Base-by-base conservation (phyloP, 2,888 invertebrate genomes). In the Cephus nigrinus region DNA sequence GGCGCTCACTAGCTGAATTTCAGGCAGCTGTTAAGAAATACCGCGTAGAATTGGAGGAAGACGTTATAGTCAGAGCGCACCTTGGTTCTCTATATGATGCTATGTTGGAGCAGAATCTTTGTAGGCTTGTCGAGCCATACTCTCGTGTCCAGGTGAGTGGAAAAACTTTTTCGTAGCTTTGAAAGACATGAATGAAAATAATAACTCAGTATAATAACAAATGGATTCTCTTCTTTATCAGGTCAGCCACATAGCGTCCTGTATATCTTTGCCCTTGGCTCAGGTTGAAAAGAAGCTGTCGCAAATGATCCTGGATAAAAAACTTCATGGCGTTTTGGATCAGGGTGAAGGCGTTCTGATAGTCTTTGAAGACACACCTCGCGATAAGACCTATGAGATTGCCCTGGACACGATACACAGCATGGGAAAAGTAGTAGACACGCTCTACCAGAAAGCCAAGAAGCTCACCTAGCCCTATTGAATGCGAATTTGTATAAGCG, bases 401-500 rank as follows among this genome's bases (percentile, higher is more conserved):
- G 98, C 99, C 78, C 93, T 99, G 91, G 98, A 98, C 92, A 98
- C 98, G 81, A 98, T 99, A 92, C 98, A 98, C 92, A 98, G 97
- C 92, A 98, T 99, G 98, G 98, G 99, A 88, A 99, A 99, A 94
- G 99, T 99, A 89, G 99, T 99, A 87, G 99, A 99, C 93, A 98
- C 99, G 76, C 95, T 99, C 86, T 99, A 99, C 93, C 98, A 98
- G 94, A 99, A 99, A 93, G 99, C 99, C 84, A 99, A 99, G 94
- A 99, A 99, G 93, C 94, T 99, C 84, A 98, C 98, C 93, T 98
- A 96, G 93, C 90, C 89, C 83, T 87, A 86, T 86, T 89, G 84
- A 86, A 86, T 83, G 85, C 84, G 82, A 88, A 86, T 86, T 89
- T 88, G 86, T 85, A 86, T 84, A 86, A 90, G 83, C 80, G 85